Evolutionary conservation across 2,888 invertebrate species (phyloP).

Genomic region (Diabrotica balteata): DNA sequence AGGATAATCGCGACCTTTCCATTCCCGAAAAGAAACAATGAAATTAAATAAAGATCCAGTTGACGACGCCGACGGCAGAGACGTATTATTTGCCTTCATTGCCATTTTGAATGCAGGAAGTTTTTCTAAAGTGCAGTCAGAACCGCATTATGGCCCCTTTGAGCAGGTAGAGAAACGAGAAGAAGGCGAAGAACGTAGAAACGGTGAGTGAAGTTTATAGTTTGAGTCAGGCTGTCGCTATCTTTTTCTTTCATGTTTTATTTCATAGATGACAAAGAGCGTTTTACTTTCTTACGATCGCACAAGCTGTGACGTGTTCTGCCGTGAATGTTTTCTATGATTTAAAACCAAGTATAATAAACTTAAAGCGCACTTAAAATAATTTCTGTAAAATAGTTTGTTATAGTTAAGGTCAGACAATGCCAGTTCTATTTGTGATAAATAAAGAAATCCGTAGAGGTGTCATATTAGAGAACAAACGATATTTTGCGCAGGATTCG

Average conservation of each 20-base stretch:
- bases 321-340: neutral
- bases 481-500: too few relatives aligned
- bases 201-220: conserved; percentile 1
- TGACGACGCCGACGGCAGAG: neutral
- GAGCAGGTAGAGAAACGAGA: conserved; percentile 9
- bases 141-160: conserved; percentile 12
- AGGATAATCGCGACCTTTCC: neutral
- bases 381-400: too few relatives aligned
- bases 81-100: conserved; percentile 15
- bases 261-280: conserved; percentile 58
- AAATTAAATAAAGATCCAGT: conserved; percentile 13
- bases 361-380: too few relatives aligned
- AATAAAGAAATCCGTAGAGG: too few relatives aligned
- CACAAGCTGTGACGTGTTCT: conserved; percentile 5
- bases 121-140: conserved; percentile 15
- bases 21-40: conserved; percentile 9
- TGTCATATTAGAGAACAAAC: too few relatives aligned
- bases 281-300: conserved; percentile 21
- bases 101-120: conserved; percentile 11
- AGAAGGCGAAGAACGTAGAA: neutral
- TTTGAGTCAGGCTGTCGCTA: conserved; percentile 49
- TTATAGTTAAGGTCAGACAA: too few relatives aligned
- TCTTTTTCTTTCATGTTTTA: conserved; percentile 34
- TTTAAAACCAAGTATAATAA: too few relatives aligned
- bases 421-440: too few relatives aligned